Evolutionary conservation across 2,888 invertebrate species (phyloP).

Genomic region (Limenitis camilla): DNA sequence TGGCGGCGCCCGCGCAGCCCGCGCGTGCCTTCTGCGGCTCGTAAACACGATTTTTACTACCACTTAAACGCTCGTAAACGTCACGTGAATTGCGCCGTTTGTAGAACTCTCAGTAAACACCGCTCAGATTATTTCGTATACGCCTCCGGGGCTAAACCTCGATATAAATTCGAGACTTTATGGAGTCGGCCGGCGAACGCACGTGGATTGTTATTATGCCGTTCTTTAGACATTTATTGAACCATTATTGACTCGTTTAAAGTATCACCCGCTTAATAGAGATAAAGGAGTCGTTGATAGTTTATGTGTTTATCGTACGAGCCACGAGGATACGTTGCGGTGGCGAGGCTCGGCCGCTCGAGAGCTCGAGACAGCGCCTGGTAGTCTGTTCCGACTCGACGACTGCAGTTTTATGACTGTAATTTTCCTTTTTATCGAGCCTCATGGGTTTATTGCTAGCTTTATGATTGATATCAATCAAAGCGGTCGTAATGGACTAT

Average conservation of each 20-base stretch:
- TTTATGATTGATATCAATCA: conserved; percentile 52
- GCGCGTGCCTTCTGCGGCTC: conserved; percentile 49
- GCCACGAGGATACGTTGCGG: conserved; percentile 41
- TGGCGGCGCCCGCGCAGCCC: conserved; percentile 46
- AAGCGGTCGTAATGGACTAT: conserved; percentile 39
- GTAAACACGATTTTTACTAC: conserved; percentile 73
- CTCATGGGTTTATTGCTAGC: conserved; percentile 31
- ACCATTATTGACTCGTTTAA: conserved; percentile 73
- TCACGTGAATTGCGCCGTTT: conserved; percentile 71
- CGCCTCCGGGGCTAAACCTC: conserved; percentile 70
- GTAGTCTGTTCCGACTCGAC: conserved; percentile 46
- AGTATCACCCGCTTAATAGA: conserved; percentile 70
- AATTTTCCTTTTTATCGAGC: conserved; percentile 63
- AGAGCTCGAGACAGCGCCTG: conserved; percentile 35
- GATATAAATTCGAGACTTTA: conserved; percentile 72
- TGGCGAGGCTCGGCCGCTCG: conserved; percentile 27
- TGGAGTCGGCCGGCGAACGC: conserved; percentile 54
- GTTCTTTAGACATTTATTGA: conserved; percentile 71
- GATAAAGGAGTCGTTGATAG: conserved; percentile 66
- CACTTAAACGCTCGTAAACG: conserved; percentile 69
- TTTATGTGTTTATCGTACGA: conserved; percentile 65
- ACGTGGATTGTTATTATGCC: conserved; percentile 72
- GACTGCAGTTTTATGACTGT: conserved; percentile 55
- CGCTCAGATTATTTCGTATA: conserved; percentile 70
- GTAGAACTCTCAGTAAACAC: conserved; percentile 70